Evolutionary conservation across 2,888 invertebrate species (phyloP), one percentile per base, ranked within the genome.

Genomic region (Alitta virens): DNA sequence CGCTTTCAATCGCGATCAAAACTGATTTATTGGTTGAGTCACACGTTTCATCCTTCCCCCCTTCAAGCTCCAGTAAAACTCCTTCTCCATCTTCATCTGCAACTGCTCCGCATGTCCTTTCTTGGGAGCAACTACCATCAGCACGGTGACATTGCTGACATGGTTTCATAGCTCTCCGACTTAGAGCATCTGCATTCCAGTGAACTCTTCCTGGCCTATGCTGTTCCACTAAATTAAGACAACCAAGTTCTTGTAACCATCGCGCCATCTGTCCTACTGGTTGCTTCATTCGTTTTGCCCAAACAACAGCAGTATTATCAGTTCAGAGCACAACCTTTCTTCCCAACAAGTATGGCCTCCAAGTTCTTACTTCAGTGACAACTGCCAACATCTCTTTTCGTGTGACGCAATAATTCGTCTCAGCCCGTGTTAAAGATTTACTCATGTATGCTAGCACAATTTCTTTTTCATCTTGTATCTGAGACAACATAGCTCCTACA

Each of bases 321-420:
- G 62, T 63, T 12, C 62, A 16, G 18, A 65, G 24, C 27, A 49
- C 18, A 50, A 67, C 57, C 1, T 54, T 25, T 26, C 24, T 23
- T 21, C 63, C 67, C 51, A 63, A 67, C 2, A 68, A 38, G 56
- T 65, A 67, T 18, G 26, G 55, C 18, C 62, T 63, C 51, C 63
- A 67, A 27, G 66, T 56, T 61, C 57, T 60, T 1, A 62, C 56
- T n/a, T 52, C 46, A 27, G 38, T 2, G 12, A 67, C 61, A 12
- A 68, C 59, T 21, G 65, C 66, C n/a, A 66, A 52, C 18, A 69
- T 43, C 58, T 69, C 68, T 42, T 60, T 52, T 26, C 65, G 5
- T 9, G 66, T 59, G 2, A 62, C 61, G 46, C 56, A 56, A 42
- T 66, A 66, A 18, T 62, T 62, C n/a, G 60, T 49, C 49, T 69